Conservation (phyloP, 2,888 invertebrate species). For the Darwinula stevensoni region DNA sequence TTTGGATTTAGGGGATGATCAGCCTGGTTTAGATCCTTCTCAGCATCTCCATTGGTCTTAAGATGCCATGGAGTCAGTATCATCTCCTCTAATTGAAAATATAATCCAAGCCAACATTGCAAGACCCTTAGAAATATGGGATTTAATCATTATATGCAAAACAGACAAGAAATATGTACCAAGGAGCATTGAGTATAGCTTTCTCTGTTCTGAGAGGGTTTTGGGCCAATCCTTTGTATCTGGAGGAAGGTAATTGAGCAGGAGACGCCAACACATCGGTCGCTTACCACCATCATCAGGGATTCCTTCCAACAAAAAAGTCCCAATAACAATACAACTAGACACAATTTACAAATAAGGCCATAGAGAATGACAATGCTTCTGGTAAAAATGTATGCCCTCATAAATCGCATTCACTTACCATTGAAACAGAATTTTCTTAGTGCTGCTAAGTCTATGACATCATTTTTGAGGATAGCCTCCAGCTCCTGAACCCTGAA, state of each 20-base stretch:
- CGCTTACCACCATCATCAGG: conserved; percentile 59
- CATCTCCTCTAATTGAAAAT: too few relatives aligned
- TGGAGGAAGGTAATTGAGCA: conserved; percentile 53
- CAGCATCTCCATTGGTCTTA: conserved; percentile 3
- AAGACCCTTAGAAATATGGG: neutral
- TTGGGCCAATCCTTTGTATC: conserved; percentile 33
- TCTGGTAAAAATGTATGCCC: neutral
- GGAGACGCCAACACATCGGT: conserved; percentile 57
- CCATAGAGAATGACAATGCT: conserved; percentile 5
- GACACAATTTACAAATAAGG: conserved; percentile 7
- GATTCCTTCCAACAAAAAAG: conserved; percentile 28
- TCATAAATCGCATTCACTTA: conserved; percentile 20
- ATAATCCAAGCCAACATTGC: too few relatives aligned
- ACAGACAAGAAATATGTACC: neutral
- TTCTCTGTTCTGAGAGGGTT: conserved; percentile 28
- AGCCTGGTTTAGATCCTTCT: conserved; percentile 16
- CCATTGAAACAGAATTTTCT: conserved; percentile 48
- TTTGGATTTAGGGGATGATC: conserved; percentile 86
- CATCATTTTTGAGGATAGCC: conserved; percentile 32
- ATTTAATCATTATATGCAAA: neutral
- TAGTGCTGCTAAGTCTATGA: conserved; percentile 34
- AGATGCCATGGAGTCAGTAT: neutral
- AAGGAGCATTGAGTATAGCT: too few relatives aligned
- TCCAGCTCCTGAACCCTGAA: conserved; percentile 51
- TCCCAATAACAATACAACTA: neutral